Evolutionary conservation across 1,140 invertebrate genomes (phyloP).

Genomic region (Oncopeltus fasciatus): DNA sequence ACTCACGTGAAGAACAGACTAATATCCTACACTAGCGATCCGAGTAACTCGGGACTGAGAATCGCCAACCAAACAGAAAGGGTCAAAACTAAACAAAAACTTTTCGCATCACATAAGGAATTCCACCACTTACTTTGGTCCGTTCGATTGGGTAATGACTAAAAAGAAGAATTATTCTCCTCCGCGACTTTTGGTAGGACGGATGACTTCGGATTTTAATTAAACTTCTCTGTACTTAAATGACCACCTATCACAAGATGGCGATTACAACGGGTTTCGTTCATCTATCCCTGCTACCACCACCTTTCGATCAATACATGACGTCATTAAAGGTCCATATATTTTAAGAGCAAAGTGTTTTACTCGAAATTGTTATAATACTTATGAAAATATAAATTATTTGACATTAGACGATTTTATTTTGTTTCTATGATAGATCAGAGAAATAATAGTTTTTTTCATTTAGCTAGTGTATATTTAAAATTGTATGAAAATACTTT

Average conservation of each 20-base stretch:
- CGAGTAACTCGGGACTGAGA: neutral
- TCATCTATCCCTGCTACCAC: constrained; percentile 18
- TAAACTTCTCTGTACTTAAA: constrained; percentile 15
- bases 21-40: no score
- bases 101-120: neutral
- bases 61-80: constrained; percentile 5
- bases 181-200: constrained; percentile 34
- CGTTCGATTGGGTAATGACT: constrained; percentile 50
- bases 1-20: no score
- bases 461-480: no score
- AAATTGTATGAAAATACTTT: no score
- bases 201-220: constrained; percentile 37
- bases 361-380: neutral
- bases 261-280: constrained; percentile 28
- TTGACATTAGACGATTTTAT: no score
- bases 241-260: constrained; percentile 37
- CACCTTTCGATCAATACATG: constrained; percentile 22
- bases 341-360: neutral
- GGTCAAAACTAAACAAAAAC: neutral
- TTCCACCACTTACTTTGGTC: constrained; percentile 39
- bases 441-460: no score
- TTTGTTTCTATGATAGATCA: no score
- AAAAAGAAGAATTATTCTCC: constrained; percentile 42
- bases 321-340: constrained; percentile 18
- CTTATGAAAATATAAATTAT: neutral